These are phyloP conservation scores for Brachionichthys hirsutus DNA, from an alignment of 2,113 vertebrate species.

Conservation along the genomic window DNA sequence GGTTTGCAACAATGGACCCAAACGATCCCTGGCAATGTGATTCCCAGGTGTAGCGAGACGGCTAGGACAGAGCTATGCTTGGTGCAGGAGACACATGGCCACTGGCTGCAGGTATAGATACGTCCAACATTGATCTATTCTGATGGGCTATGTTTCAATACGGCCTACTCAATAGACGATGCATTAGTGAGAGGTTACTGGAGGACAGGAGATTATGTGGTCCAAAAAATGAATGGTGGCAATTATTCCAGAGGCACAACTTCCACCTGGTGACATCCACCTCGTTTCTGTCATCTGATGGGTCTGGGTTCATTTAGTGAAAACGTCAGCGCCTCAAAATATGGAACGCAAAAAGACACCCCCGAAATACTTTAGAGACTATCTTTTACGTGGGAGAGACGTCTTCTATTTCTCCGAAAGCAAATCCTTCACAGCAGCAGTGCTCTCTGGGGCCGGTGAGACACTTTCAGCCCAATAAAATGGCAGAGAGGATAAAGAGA, in stretches of 20 bases:
- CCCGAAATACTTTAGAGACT: not conserved
- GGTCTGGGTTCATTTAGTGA: conserved; percentile 8
- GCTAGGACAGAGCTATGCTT: conserved; percentile 17
- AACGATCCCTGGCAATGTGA: conserved; percentile 42
- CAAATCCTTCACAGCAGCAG: conserved; percentile 25
- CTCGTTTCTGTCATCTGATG: conserved; percentile 14
- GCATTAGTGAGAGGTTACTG: conserved; percentile 3
- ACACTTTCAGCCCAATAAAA: conserved; percentile 44
- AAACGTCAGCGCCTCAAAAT: not conserved
- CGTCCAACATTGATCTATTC: not conserved
- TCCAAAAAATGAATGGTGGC: conserved; percentile 14
- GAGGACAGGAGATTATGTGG: conserved; percentile 22
- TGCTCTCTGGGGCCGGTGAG: conserved; percentile 34
- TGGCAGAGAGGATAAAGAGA: conserved; percentile 2
- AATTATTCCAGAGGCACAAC: not conserved
- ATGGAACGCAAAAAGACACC: conserved; percentile 5
- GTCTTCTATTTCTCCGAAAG: conserved; percentile 28
- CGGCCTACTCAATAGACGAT: conserved; percentile 1
- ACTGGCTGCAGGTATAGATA: conserved; percentile 14
- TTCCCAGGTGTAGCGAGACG: conserved; percentile 57
- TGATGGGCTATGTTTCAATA: conserved; percentile 27
- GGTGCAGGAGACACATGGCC: conserved; percentile 32
- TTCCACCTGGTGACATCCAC: not conserved
- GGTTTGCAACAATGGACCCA: conserved; percentile 27
- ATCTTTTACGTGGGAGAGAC: conserved; percentile 11